Evolutionary conservation across 2,113 vertebrate genomes (phyloP), one percentile per base, ranked within the genome.

Genomic region (Istiophorus platypterus): DNA sequence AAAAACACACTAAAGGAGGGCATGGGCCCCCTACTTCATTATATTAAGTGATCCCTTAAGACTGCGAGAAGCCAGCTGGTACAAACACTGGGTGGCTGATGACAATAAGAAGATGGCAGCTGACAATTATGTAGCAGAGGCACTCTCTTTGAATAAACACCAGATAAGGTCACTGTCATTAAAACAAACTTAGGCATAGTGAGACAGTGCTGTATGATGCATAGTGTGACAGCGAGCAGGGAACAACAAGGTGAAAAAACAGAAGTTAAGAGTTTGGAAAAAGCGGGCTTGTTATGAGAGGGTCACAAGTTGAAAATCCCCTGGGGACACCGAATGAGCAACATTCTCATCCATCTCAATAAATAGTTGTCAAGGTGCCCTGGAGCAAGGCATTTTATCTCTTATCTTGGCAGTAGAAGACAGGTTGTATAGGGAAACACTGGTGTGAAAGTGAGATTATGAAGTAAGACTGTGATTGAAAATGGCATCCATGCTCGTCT

Each of bases 91-190:
- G 52, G 69, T 73, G 71, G 56, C 69, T 77, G 37, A 68, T 58
- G 85, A 88, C 77, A 73, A 76, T 56, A 65, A 80, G 31, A 47
- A 87, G 81, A 90, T 62, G 70, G 72, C 10, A 5, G 26, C 24
- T 72, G 81, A 80, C 74, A 65, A 75, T 79, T 51, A 56, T 22
- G 24, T 12, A 74, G 81, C 24, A 51, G 65, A 80, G 24, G 56
- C 85, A 63, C 78, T 86, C 83, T 75, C 72, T 37, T 56, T 76
- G 73, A 76, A 72, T 89, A 89, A 91, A 89, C 86, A 86, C 37
- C 20, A 54, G 64, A 65, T 83, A 83, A 90, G 72, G 57, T 73
- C 75, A 82, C 58, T n/a, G 42, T 81, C 82, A 88, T 76, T 90
- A 89, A 82, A 87, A 59, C 34, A 66, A 89, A 89, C 86, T 91